These are phyloP conservation scores for Platyscapa corneri DNA, from an alignment of 1,140 invertebrate species.

Conservation along the genomic window DNA sequence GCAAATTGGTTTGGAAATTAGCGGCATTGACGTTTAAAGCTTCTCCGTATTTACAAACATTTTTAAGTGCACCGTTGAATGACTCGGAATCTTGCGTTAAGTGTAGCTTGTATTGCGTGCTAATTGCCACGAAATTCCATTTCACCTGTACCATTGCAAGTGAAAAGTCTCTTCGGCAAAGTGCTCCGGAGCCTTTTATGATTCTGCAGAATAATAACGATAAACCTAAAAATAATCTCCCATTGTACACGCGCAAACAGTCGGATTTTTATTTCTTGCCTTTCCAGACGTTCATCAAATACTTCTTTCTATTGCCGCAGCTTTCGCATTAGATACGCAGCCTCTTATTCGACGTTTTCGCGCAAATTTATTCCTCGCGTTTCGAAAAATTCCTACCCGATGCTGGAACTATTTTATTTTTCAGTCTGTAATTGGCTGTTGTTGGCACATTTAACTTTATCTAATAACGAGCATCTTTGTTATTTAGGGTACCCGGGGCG, in stretches of 20 bases:
- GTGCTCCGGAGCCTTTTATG: background rate
- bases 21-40: background rate
- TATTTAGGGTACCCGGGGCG: background rate
- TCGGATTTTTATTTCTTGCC: background rate
- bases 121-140: background rate
- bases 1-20: slow-evolving; percentile 5
- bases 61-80: background rate
- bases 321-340: background rate
- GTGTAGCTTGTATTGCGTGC: background rate
- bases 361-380: background rate
- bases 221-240: background rate
- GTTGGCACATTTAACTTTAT: background rate
- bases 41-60: background rate
- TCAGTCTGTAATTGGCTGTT: background rate
- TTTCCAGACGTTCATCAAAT: background rate
- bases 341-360: background rate
- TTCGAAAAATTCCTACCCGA: background rate
- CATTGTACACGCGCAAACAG: background rate
- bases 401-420: background rate
- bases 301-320: background rate
- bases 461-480: background rate
- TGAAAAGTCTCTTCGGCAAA: too few species aligned
- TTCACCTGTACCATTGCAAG: background rate
- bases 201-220: background rate
- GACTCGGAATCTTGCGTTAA: background rate